A percentile compares a stretch with the other conserved stretches of the same genome.
Evolutionary conservation across 2,797 vertebrate species (phyloP).

Genomic region (Scolopax rusticola): DNA sequence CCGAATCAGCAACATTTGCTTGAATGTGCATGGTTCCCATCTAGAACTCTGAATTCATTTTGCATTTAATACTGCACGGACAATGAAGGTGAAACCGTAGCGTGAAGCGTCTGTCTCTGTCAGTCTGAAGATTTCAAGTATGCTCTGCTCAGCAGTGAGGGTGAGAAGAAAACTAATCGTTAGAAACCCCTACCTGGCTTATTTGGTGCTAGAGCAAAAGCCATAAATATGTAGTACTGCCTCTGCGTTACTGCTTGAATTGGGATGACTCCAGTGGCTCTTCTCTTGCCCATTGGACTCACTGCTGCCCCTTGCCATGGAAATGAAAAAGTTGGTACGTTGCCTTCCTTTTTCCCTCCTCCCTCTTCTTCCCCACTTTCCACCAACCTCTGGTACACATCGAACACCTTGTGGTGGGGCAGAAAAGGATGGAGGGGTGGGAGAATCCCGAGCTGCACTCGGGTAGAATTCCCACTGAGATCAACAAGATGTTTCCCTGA

Average conservation of each 20-base stretch:
- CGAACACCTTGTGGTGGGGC: not conserved
- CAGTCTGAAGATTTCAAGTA: not conserved
- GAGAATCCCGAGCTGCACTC: not conserved
- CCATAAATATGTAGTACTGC: not conserved
- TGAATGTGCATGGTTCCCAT: not conserved
- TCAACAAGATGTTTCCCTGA: not conserved
- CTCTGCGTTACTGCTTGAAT: not conserved
- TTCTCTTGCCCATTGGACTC: not conserved
- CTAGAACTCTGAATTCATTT: not conserved
- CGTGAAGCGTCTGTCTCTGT: not conserved
- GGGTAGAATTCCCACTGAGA: not conserved
- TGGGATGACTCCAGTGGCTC: conserved; percentile 3
- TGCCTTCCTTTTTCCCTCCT: not conserved
- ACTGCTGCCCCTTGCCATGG: conserved; percentile 46
- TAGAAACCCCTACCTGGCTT: not conserved
- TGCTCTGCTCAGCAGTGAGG: not conserved
- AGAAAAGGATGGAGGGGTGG: not conserved
- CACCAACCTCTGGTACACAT: not conserved
- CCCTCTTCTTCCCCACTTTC: not conserved
- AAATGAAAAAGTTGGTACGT: not conserved
- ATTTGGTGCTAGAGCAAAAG: not conserved
- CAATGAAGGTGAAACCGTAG: not conserved
- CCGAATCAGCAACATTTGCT: not conserved
- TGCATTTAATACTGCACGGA: not conserved
- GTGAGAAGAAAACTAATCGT: not conserved